Conservation (phyloP, 2,888 invertebrate species). For the Lasioglossum villosulum region DNA sequence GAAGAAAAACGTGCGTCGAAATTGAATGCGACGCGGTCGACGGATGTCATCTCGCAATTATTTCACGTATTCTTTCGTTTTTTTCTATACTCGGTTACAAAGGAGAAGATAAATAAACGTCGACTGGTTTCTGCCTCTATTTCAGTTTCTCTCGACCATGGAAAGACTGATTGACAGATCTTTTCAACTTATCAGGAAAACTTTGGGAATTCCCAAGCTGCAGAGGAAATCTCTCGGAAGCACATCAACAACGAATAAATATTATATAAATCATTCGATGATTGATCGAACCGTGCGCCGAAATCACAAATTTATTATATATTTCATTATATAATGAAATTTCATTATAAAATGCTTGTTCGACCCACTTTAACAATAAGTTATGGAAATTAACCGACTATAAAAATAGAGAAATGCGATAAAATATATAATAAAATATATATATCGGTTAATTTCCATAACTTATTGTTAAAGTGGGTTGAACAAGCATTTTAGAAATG, state of each 20-base stretch:
- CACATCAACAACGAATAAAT: too few species aligned
- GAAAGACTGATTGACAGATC: background rate
- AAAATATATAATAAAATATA: too few species aligned
- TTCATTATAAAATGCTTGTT: too few species aligned
- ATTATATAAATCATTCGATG: too few species aligned
- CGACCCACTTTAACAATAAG: too few species aligned
- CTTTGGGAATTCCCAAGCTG: too few species aligned
- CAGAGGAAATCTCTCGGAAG: too few species aligned
- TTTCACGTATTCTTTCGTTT: background rate
- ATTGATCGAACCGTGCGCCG: too few species aligned
- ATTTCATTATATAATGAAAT: too few species aligned
- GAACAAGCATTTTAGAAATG: background rate
- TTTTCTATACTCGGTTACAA: background rate
- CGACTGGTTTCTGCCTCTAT: background rate
- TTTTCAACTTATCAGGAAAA: background rate
- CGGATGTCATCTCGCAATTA: background rate
- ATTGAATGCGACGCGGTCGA: conserved; percentile 46
- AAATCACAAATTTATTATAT: too few species aligned
- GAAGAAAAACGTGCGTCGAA: conserved; percentile 35
- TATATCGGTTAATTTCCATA: background rate
- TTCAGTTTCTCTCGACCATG: background rate
- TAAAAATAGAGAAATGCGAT: too few species aligned
- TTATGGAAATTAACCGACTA: too few species aligned
- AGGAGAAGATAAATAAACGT: background rate
- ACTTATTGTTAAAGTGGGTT: background rate